phyloP scores from a whole-genome alignment of 2,113 vertebrate genomes.

The Tupaia tana region DNA sequence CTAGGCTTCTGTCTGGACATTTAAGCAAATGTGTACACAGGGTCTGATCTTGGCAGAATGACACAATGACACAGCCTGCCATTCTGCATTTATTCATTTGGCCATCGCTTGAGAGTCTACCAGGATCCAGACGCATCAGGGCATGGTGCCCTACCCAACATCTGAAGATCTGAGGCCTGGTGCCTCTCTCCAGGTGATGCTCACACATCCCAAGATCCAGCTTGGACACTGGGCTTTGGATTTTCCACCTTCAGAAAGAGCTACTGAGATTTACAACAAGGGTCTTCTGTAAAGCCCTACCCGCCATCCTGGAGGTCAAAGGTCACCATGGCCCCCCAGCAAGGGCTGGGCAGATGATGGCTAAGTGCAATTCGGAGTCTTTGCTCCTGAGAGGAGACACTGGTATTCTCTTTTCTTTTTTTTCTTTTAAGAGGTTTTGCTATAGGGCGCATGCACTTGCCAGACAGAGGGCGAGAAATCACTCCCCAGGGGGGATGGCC shows the following conservation, averaged over 20 bases:
- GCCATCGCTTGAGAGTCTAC: neutral
- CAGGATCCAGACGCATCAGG: neutral
- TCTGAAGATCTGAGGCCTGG: neutral
- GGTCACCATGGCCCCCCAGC: neutral
- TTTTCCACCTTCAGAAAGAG: neutral
- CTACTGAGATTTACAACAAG: neutral
- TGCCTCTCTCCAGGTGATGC: accelerated
- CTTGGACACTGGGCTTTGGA: neutral
- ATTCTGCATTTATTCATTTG: neutral
- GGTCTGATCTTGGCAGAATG: neutral
- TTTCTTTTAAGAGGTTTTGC: neutral
- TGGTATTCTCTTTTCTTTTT: neutral
- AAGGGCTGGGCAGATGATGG: neutral
- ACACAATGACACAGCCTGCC: accelerated
- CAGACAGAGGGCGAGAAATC: no score
- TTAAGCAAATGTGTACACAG: neutral
- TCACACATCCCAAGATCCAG: neutral
- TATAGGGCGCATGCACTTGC: no score
- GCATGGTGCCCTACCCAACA: accelerated
- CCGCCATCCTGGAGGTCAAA: neutral
- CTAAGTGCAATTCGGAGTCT: neutral
- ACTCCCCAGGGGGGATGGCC: no score
- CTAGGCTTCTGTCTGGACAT: no score
- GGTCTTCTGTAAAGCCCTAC: neutral
- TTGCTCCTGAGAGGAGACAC: neutral